These are phyloP conservation scores for Thalpophila matura DNA, from an alignment of 2,888 invertebrate species.

Conservation along the genomic window DNA sequence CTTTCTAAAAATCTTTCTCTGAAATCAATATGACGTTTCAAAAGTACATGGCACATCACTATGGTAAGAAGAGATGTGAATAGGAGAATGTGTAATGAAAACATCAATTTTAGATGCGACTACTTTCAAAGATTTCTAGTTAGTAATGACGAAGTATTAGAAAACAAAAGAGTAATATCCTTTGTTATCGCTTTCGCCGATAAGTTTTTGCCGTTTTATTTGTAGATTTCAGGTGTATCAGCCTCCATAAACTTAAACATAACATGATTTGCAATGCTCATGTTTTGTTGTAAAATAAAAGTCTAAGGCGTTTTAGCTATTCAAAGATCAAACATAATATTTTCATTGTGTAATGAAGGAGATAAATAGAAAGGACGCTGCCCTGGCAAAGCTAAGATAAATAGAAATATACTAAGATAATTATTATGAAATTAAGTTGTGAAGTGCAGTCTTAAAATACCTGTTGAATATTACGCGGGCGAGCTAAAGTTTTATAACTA, in stretches of 20 bases:
- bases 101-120: constrained; percentile 35
- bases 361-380: too few species aligned
- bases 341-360: too few species aligned
- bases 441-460: too few species aligned
- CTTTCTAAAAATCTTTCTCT: constrained; percentile 61
- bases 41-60: constrained; percentile 1
- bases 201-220: background rate
- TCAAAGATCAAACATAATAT: too few species aligned
- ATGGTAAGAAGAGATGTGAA: constrained; percentile 2
- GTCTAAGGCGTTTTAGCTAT: too few species aligned
- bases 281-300: background rate
- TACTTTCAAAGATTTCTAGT: constrained; percentile 5
- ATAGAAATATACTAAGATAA: too few species aligned
- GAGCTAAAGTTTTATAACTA: too few species aligned
- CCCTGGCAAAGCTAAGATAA: too few species aligned
- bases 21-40: constrained; percentile 43
- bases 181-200: constrained; percentile 18
- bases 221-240: background rate
- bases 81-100: constrained; percentile 2
- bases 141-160: constrained; percentile 5
- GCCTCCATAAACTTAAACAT: background rate
- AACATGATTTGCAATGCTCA: background rate
- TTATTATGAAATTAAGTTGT: too few species aligned
- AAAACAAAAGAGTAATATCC: constrained; percentile 20
- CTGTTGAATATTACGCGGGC: too few species aligned